These are phyloP conservation scores for Diarsia brunnea DNA, from an alignment of 2,888 invertebrate species.

Conservation along the genomic window DNA sequence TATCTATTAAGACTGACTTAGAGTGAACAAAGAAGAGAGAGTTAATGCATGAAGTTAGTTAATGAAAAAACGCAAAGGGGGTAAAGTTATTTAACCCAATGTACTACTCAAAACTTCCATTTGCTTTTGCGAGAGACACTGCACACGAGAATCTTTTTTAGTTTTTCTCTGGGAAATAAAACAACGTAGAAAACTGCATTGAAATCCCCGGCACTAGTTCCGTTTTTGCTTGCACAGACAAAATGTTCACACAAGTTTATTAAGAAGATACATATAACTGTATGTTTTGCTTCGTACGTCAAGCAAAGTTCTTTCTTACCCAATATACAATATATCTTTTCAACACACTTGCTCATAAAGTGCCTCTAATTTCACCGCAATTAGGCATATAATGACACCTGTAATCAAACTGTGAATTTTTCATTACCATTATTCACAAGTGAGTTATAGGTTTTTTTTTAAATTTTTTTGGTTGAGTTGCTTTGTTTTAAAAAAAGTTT, in stretches of 20 bases:
- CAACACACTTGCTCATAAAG: neutral
- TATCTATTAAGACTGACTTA: neutral
- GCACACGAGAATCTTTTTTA: conserved; percentile 5
- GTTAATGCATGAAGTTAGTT: neutral
- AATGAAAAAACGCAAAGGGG: neutral
- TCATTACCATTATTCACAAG: neutral
- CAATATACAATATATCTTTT: neutral
- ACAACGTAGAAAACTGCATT: conserved; percentile 5
- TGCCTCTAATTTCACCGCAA: neutral
- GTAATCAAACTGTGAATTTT: neutral
- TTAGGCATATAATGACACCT: neutral
- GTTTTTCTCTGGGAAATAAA: conserved; percentile 1
- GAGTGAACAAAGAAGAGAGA: too few relatives aligned
- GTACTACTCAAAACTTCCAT: neutral
- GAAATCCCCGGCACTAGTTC: conserved; percentile 7
- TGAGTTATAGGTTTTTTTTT: too few relatives aligned
- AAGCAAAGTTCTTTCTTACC: neutral
- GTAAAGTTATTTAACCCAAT: neutral
- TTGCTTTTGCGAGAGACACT: neutral
- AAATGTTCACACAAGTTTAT: neutral
- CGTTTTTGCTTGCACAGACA: conserved; percentile 12
- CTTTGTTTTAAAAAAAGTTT: too few relatives aligned
- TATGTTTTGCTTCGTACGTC: neutral
- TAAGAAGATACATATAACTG: neutral
- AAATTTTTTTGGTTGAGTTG: too few relatives aligned